A percentile compares a stretch with the other conserved stretches of the same genome.
Conservation (phyloP, 2,113 vertebrate species). For the Tragelaphus strepsiceros region DNA sequence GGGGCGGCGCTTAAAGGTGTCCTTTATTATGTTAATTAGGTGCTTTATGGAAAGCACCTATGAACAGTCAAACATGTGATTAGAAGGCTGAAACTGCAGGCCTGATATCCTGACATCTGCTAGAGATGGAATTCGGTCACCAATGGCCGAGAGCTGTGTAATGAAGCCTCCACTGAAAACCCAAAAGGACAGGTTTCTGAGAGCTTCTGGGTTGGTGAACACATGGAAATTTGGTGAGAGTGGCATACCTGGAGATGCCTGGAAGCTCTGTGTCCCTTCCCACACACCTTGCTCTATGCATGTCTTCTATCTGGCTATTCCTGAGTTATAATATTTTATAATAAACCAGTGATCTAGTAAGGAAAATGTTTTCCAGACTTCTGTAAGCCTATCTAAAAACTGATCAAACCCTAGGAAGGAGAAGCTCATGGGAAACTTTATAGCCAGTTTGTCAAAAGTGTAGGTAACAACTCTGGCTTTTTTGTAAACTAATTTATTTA, state of each 20-base stretch:
- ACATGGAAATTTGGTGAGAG: neutral
- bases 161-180: neutral
- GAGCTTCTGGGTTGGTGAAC: neutral
- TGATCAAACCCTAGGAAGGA: neutral
- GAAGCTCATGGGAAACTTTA: neutral
- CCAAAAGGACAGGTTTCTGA: neutral
- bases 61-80: neutral
- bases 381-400: neutral
- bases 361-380: neutral
- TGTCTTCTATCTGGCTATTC: neutral
- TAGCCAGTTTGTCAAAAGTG: neutral
- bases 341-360: neutral
- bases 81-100: neutral
- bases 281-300: neutral
- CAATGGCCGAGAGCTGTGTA: neutral
- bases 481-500: neutral
- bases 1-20: neutral
- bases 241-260: neutral
- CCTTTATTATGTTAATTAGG: neutral
- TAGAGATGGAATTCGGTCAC: neutral
- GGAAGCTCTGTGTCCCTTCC: neutral
- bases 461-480: neutral
- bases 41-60: neutral
- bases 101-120: neutral
- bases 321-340: neutral